Evolutionary conservation across 1,140 invertebrate genomes (phyloP).

Genomic region (Augochlora pura): DNA sequence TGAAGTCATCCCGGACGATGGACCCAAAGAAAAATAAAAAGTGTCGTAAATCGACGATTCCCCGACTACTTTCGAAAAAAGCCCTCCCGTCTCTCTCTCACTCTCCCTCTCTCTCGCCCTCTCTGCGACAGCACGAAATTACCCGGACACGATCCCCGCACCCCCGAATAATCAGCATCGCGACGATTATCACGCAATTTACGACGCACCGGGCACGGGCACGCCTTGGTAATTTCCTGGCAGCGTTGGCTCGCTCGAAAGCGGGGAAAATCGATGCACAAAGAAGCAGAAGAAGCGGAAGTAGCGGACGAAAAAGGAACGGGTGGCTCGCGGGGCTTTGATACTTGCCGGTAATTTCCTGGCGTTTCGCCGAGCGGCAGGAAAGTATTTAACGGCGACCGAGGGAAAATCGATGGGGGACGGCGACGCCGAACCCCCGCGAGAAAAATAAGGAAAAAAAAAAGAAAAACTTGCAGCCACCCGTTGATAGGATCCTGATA

Average conservation of each 20-base stretch:
- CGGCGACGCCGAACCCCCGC: neutral
- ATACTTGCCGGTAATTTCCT: constrained; percentile 20
- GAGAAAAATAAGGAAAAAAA: neutral
- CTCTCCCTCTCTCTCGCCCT: too few species aligned
- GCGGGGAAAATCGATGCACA: neutral
- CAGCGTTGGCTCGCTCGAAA: too few species aligned
- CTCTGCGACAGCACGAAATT: too few species aligned
- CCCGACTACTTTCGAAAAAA: too few species aligned
- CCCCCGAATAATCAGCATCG: too few species aligned
- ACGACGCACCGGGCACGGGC: neutral
- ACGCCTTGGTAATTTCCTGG: neutral
- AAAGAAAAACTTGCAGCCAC: neutral
- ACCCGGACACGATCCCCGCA: too few species aligned
- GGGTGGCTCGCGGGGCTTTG: too few species aligned
- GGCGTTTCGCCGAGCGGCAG: neutral
- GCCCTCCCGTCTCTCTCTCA: too few species aligned
- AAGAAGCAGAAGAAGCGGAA: too few species aligned
- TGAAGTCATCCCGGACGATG: too few species aligned
- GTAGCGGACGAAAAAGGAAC: neutral
- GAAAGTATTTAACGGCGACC: neutral
- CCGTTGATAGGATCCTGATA: neutral
- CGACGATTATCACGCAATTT: neutral
- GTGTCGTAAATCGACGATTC: too few species aligned
- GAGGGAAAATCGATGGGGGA: neutral
- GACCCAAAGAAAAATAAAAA: too few species aligned